phyloP scores from a whole-genome alignment of 2,888 invertebrate genomes.

The Pseudococcus longispinus region DNA sequence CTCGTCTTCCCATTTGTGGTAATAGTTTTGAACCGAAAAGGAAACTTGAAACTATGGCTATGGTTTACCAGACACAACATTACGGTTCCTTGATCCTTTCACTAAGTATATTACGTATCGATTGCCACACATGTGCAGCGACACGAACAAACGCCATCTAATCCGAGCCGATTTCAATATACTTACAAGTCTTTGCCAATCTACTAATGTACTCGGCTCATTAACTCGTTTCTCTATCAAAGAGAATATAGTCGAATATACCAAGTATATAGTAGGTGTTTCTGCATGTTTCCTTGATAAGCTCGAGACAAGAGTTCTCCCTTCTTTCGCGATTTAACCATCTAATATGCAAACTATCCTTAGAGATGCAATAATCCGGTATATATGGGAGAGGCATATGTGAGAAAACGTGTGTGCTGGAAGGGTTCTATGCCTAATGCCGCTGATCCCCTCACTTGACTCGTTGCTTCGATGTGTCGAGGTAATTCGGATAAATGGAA shows the following conservation, averaged over 20 bases:
- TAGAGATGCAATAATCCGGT: neutral
- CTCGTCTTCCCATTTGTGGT: neutral
- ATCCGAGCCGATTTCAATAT: neutral
- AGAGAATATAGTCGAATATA: neutral
- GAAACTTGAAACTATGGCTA: no score
- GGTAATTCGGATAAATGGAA: conserved; percentile 16
- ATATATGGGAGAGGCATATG: neutral
- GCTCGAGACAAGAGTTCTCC: no score
- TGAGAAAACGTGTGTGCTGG: neutral
- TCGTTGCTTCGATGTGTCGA: neutral
- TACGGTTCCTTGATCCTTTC: neutral
- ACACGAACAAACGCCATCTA: neutral
- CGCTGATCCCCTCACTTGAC: neutral
- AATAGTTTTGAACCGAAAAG: no score
- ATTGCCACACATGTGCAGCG: neutral
- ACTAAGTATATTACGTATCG: neutral
- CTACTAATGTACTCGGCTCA: neutral
- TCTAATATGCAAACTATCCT: neutral
- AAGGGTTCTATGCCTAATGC: neutral
- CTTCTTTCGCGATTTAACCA: neutral
- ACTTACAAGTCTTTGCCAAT: neutral
- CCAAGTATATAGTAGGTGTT: neutral
- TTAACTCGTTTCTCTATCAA: neutral
- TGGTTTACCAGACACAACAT: no score
- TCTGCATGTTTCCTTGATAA: neutral